These are phyloP conservation scores for Drosophila longiperda DNA, from an alignment of 2,888 invertebrate genomes.

Conservation along the genomic window DNA sequence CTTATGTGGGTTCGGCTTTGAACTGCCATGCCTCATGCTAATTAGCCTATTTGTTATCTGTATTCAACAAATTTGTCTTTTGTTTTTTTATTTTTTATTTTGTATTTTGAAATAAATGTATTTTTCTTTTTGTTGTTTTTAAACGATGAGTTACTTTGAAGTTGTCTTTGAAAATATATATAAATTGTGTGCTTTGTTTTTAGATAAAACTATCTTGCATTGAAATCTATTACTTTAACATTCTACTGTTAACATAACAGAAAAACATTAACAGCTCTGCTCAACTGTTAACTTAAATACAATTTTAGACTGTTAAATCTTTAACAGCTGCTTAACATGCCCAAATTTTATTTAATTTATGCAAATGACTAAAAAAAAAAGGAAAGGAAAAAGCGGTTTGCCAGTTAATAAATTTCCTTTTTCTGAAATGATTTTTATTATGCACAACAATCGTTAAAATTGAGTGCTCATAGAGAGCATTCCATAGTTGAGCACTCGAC, in stretches of 20 bases:
- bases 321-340: constrained; percentile 1
- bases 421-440: constrained; percentile 7
- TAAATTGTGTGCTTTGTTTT: background rate
- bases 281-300: background rate
- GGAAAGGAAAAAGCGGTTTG: background rate
- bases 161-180: background rate
- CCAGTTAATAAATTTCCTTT: constrained; percentile 21
- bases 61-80: constrained; percentile 9
- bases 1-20: constrained; percentile 44
- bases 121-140: background rate
- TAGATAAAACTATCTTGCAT: background rate
- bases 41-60: constrained; percentile 34
- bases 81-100: background rate
- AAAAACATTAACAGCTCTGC: too few relatives aligned
- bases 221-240: background rate
- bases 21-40: constrained; percentile 28
- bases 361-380: constrained; percentile 1
- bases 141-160: background rate
- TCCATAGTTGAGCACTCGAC: constrained; percentile 31
- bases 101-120: background rate
- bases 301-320: background rate
- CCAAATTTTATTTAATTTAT: background rate
- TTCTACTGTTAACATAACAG: too few relatives aligned
- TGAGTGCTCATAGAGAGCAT: constrained; percentile 52
- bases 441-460: constrained; percentile 36